phyloP scores from a whole-genome alignment of 2,797 vertebrate genomes.

The Chrysolophus pictus region DNA sequence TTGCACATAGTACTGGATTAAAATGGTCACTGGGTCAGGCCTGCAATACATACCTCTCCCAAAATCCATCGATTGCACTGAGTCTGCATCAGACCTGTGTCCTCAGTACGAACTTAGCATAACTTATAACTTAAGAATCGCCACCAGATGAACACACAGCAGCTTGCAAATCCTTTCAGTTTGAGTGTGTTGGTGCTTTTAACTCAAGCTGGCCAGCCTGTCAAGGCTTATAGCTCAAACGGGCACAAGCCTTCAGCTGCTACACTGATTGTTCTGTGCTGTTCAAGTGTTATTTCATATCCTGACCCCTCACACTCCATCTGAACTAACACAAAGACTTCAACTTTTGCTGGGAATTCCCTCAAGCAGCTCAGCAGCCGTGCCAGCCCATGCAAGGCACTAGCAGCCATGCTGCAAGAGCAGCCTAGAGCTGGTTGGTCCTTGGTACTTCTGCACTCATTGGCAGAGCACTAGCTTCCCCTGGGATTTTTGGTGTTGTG shows the following conservation, averaged over 20 bases:
- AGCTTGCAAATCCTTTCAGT: neutral
- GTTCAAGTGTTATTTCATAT: neutral
- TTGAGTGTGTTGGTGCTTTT: rapidly evolving
- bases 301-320: neutral
- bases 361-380: neutral
- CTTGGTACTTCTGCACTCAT: rapidly evolving
- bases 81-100: neutral
- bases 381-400: rapidly evolving
- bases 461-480: rapidly evolving
- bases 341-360: neutral
- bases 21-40: neutral
- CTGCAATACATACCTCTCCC: rapidly evolving
- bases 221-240: neutral
- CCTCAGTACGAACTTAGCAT: neutral
- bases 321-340: neutral
- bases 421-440: neutral
- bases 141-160: neutral
- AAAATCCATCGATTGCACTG: neutral
- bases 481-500: neutral
- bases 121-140: neutral
- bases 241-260: neutral
- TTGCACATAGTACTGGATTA: neutral
- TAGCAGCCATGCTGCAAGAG: neutral
- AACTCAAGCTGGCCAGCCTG: neutral
- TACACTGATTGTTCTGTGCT: neutral